These are phyloP conservation scores for Neoarius graeffei DNA, from an alignment of 2,113 vertebrate species.

Conservation along the genomic window DNA sequence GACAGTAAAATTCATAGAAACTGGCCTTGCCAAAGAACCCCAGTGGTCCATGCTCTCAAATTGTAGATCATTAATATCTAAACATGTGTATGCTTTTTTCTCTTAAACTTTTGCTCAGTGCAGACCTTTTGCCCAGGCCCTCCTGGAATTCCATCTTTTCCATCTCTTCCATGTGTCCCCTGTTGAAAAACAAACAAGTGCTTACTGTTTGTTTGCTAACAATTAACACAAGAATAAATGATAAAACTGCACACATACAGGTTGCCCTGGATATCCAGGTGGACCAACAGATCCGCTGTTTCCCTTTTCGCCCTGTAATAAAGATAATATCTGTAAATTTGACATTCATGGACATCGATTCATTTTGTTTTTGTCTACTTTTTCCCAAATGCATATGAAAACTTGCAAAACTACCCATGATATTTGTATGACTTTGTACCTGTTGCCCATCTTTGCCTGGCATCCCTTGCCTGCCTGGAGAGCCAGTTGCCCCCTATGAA, in stretches of 20 bases:
- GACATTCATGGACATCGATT: background rate
- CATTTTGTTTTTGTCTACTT: background rate
- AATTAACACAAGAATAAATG: background rate
- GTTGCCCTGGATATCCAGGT: conserved; percentile 79
- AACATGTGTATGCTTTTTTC: conserved; percentile 34
- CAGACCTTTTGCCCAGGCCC: conserved; percentile 86
- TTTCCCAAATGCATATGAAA: background rate
- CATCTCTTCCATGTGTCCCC: conserved; percentile 85
- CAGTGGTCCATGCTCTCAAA: conserved; percentile 30
- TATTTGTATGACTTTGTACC: conserved; percentile 64
- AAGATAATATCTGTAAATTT: background rate
- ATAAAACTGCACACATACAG: conserved; percentile 74
- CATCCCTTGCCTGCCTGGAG: conserved; percentile 78
- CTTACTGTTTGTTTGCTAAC: background rate
- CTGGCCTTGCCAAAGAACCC: conserved; percentile 38
- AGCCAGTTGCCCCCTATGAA: conserved; percentile 82
- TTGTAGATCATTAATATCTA: conserved; percentile 2
- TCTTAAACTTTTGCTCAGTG: conserved; percentile 38
- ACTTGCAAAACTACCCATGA: background rate
- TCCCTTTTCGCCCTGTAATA: conserved; percentile 84
- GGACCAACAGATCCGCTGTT: conserved; percentile 79
- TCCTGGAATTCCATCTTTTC: conserved; percentile 84
- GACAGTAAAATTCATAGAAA: conserved; percentile 22
- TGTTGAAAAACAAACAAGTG: conserved; percentile 56
- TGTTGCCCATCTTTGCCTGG: conserved; percentile 83